Conservation (phyloP, 2,797 vertebrate species). For the Danio tinwini region DNA sequence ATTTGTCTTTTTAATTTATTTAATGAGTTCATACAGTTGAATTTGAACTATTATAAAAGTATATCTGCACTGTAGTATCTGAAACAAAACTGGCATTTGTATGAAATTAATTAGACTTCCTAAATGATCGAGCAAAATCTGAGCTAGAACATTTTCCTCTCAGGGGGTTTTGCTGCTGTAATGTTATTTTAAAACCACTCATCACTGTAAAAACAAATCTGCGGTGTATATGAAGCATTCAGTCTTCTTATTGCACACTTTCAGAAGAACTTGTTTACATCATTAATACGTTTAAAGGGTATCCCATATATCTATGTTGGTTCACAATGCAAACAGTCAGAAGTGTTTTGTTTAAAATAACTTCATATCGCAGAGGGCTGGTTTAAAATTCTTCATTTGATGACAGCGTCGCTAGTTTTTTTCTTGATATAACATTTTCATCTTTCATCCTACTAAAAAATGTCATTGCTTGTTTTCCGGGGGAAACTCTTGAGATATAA, state of each 20-base stretch:
- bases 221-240: neutral
- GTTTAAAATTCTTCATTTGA: neutral
- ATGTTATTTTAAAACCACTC: slow-evolving; percentile 28
- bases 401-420: slow-evolving; percentile 7
- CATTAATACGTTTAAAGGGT: slow-evolving; percentile 27
- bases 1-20: no score
- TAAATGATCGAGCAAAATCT: neutral
- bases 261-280: slow-evolving; percentile 32
- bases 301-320: slow-evolving; percentile 20
- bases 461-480: neutral
- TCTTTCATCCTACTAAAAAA: slow-evolving; percentile 15
- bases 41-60: no score
- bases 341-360: slow-evolving; percentile 35
- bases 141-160: neutral
- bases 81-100: neutral
- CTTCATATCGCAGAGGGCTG: slow-evolving; percentile 17
- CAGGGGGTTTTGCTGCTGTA: neutral
- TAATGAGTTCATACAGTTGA: no score
- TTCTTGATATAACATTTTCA: slow-evolving; percentile 25
- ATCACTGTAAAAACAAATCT: slow-evolving; percentile 32
- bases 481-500: slow-evolving; percentile 1
- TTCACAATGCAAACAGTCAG: slow-evolving; percentile 8
- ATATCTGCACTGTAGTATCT: neutral
- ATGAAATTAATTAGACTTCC: neutral
- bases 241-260: neutral